Evolutionary conservation across 53 echinoderm and acorn worm genomes (phyloP), one percentile per base, ranked within the genome.

Genomic region (Astropecten irregularis): DNA sequence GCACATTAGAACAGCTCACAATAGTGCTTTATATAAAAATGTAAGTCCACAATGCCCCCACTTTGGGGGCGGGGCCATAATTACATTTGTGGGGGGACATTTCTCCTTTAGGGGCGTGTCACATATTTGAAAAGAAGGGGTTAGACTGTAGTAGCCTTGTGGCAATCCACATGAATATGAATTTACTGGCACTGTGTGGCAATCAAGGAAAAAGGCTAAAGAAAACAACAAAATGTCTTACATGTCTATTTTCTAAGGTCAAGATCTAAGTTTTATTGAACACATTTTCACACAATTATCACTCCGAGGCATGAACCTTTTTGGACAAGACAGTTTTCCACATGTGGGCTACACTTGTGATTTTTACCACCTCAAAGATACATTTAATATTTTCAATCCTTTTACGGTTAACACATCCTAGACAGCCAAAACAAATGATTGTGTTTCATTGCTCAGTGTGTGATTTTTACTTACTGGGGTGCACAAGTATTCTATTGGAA

Each of bases 31-130:
- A n/a, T n/a, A n/a, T n/a, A n/a, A n/a, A n/a, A n/a, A n/a, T n/a
- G n/a, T n/a, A n/a, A n/a, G n/a, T n/a, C n/a, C n/a, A n/a, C n/a
- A n/a, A n/a, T n/a, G n/a, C n/a, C n/a, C n/a, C n/a, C n/a, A n/a
- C n/a, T 37, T 51, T 55, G 84, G 68, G 32, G 59, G 69, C 30
- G 68, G 20, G 69, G 40, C 36, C 54, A 51, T 51, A 51, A n/a
- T 51, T 4, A 51, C 20, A 51, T 16, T n/a, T n/a, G 51, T 51
- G 51, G 51, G 51, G 51, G 18, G 18, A 51, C n/a, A n/a, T n/a
- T n/a, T n/a, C n/a, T n/a, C n/a, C n/a, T n/a, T n/a, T n/a, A n/a
- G n/a, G n/a, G n/a, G n/a, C n/a, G n/a, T n/a, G n/a, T n/a, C n/a
- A n/a, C n/a, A n/a, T n/a, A n/a, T n/a, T n/a, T n/a, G n/a, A 51